Percentiles rank a stretch among this genome's conserved stretches.
Evolutionary conservation across 2,113 vertebrate species (phyloP).

Genomic region (Sardina pilchardus): DNA sequence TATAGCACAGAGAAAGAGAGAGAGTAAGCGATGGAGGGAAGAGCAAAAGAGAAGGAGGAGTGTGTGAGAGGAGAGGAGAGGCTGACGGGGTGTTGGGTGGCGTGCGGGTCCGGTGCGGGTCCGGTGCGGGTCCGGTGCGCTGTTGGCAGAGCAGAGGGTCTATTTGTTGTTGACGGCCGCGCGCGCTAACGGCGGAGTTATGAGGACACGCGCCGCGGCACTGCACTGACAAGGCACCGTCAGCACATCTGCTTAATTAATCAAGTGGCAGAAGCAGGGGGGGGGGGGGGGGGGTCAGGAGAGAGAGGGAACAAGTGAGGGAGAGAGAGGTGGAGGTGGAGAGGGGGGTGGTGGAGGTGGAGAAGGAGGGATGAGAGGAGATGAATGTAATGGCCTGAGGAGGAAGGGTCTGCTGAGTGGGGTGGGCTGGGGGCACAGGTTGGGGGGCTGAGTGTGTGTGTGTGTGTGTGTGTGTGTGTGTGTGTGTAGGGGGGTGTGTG

Average conservation of each 20-base stretch:
- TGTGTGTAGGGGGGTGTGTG: neutral
- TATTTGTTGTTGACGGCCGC: constrained; percentile 37
- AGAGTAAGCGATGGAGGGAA: neutral
- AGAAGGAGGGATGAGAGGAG: neutral
- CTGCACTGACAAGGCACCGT: constrained; percentile 18
- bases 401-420: neutral
- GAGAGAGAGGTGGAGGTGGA: constrained; percentile 26
- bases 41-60: neutral
- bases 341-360: no score
- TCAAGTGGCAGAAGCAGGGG: constrained; percentile 28
- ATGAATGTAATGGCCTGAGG: constrained; percentile 23
- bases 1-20: neutral
- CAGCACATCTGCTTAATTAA: constrained; percentile 53
- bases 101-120: no score
- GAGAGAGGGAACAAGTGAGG: neutral
- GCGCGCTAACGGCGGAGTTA: constrained; percentile 32
- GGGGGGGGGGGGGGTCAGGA: constrained; percentile 10
- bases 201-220: constrained; percentile 16
- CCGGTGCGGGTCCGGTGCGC: no score
- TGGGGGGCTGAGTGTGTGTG: constrained; percentile 29
- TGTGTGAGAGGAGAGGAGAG: neutral
- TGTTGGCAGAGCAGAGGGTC: constrained; percentile 1
- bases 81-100: no score
- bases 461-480: neutral
- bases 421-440: constrained; percentile 26